Percentiles rank a stretch among this genome's conserved stretches.
Conservation (phyloP, 2,113 vertebrate species). For the Takifugu flavidus region DNA sequence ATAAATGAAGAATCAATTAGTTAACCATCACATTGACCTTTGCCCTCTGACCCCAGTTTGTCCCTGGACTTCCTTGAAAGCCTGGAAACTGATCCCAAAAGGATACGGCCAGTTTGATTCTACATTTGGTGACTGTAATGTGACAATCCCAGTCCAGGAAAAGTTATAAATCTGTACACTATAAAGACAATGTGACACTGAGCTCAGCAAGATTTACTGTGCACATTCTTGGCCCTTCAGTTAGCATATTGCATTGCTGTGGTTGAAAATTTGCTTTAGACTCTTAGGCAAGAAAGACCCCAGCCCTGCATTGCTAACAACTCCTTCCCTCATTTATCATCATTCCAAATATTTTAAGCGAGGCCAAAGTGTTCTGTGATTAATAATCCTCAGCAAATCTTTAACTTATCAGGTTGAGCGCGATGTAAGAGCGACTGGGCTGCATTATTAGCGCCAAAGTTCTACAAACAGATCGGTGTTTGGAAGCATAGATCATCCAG, state of each 20-base stretch:
- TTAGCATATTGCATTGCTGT: slow-evolving; percentile 47
- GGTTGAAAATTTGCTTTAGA: slow-evolving; percentile 51
- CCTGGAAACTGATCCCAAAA: too few species aligned
- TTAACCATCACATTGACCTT: too few species aligned
- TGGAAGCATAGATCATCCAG: slow-evolving; percentile 19
- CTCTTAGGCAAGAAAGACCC: slow-evolving; percentile 36
- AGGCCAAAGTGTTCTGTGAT: slow-evolving; percentile 59
- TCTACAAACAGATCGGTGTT: slow-evolving; percentile 14
- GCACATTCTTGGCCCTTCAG: slow-evolving; percentile 52
- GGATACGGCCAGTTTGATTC: too few species aligned
- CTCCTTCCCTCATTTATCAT: slow-evolving; percentile 34
- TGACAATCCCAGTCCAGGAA: slow-evolving; percentile 36
- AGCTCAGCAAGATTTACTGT: slow-evolving; percentile 58
- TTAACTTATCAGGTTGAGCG: slow-evolving; percentile 30
- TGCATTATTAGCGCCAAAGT: slow-evolving; percentile 23
- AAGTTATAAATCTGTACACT: slow-evolving; percentile 61
- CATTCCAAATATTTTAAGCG: slow-evolving; percentile 59
- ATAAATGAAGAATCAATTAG: too few species aligned
- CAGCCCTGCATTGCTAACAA: slow-evolving; percentile 43
- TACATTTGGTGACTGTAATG: slow-evolving; percentile 10
- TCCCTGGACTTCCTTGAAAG: too few species aligned
- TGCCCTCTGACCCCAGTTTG: too few species aligned
- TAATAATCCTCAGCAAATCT: slow-evolving; percentile 42
- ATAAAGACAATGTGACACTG: slow-evolving; percentile 68
- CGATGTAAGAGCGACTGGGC: slow-evolving; percentile 24